phyloP scores from a whole-genome alignment of 1,140 invertebrate genomes.

The Mizuhopecten yessoensis region DNA sequence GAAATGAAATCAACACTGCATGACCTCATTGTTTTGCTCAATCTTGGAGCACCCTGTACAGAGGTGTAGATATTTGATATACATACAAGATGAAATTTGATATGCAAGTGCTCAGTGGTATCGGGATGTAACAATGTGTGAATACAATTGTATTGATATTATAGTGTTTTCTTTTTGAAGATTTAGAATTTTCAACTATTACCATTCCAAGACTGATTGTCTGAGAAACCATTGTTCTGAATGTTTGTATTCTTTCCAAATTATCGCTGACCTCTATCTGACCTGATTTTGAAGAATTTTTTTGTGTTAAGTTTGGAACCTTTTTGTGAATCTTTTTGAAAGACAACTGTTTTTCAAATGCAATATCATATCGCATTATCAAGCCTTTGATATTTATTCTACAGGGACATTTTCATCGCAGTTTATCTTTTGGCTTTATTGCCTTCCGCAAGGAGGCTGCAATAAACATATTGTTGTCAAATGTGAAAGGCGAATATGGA shows the following conservation, averaged over 20 bases:
- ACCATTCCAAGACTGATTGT: slow-evolving; percentile 30
- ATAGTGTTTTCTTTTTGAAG: slow-evolving; percentile 34
- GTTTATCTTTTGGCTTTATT: too few species aligned
- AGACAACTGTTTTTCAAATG: background rate
- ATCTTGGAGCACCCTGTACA: background rate
- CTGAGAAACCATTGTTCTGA: background rate
- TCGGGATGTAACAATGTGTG: background rate
- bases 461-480: too few species aligned
- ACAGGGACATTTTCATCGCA: too few species aligned
- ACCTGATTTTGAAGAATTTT: slow-evolving; percentile 2
- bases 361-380: background rate
- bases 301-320: background rate
- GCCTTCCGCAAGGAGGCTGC: too few species aligned
- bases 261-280: background rate
- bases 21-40: slow-evolving; percentile 23
- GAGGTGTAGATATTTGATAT: background rate
- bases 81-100: background rate
- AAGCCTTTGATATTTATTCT: background rate
- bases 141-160: background rate
- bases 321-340: background rate
- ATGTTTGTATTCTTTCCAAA: slow-evolving; percentile 26
- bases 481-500: too few species aligned
- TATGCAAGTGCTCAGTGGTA: background rate
- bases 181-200: slow-evolving; percentile 36
- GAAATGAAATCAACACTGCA: background rate